These are phyloP conservation scores for Poeciliopsis turneri DNA, from an alignment of 2,797 vertebrate species.

Conservation along the genomic window DNA sequence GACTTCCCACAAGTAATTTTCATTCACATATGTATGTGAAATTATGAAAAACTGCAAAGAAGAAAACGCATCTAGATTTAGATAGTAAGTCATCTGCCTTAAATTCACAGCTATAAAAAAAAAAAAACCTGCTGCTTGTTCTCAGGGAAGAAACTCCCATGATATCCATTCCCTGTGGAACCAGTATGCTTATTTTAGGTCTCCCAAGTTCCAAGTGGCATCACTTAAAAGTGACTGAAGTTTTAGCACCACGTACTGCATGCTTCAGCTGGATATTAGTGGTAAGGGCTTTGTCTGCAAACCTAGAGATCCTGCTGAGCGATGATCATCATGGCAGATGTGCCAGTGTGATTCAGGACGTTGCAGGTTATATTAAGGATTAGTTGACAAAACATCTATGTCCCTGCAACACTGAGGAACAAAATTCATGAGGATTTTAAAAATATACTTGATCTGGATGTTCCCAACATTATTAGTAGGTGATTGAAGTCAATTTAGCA, in stretches of 20 bases:
- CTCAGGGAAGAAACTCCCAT: not conserved
- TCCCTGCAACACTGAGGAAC: not conserved
- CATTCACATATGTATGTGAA: not conserved
- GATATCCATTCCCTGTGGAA: not conserved
- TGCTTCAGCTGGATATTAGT: not conserved
- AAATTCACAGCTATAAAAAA: not conserved
- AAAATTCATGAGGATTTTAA: not conserved
- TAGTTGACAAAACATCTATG: constrained; percentile 27
- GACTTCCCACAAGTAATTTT: too few relatives aligned
- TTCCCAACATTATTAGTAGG: not conserved
- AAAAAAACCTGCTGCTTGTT: not conserved
- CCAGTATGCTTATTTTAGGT: constrained; percentile 14
- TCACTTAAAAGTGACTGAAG: constrained; percentile 10
- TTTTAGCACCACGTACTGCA: not conserved
- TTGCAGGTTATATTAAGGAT: constrained; percentile 22
- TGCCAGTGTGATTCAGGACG: constrained; percentile 1
- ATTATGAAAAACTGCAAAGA: not conserved
- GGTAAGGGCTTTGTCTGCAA: not conserved
- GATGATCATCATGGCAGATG: constrained; percentile 5
- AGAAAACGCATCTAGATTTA: not conserved
- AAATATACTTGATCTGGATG: not conserved
- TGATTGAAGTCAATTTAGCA: not conserved
- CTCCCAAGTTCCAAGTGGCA: constrained; percentile 1
- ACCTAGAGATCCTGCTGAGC: constrained; percentile 18
- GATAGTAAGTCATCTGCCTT: not conserved